Evolutionary conservation across 2,888 invertebrate species (phyloP), one percentile per base, ranked within the genome.

Genomic region (Nipponacmea schrenckii): DNA sequence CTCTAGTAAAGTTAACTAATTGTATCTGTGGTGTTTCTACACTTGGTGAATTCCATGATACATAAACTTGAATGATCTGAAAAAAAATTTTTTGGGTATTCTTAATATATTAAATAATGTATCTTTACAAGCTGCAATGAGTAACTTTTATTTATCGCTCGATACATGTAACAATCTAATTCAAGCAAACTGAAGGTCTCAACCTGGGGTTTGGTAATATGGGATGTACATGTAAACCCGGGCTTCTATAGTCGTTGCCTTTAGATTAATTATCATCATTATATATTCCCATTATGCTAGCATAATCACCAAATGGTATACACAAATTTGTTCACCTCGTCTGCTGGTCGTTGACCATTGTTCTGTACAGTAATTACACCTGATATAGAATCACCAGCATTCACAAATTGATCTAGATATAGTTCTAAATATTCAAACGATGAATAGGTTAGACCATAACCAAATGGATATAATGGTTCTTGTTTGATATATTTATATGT

Each of bases 401-500:
- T 12, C 7, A 56, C 56, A 20, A 8, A 10, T 1, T 56, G 20
- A 56, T 56, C 24, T 12, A 56, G 20, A 20, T 8, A 20, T 56
- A 56, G 24, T 8, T 56, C 56, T 20, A n/a, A 24, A 56, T 56
- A 56, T 56, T 12, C 56, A 39, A 82, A 84, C 39, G 62, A 75
- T 0, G 81, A 73, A 72, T 83, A 84, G 10, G 83, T 83, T 26
- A 83, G 73, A 2, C 83, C 84, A 74, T 80, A 83, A 63, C 84
- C 82, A 74, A 83, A 84, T 14, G 84, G 84, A 73, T 82, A 84
- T 15, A 81, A 77, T 44, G 82, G 83, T 14, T 72, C 73, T 14
- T 78, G 78, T 10, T 74, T 71, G 68, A 84, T 82, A 68, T 87
- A 88, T 24, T 87, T 78, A 76, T 87, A 88, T 1, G 87, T 87